Conservation (phyloP, 2,888 invertebrate species). For the Lypha dubia region DNA sequence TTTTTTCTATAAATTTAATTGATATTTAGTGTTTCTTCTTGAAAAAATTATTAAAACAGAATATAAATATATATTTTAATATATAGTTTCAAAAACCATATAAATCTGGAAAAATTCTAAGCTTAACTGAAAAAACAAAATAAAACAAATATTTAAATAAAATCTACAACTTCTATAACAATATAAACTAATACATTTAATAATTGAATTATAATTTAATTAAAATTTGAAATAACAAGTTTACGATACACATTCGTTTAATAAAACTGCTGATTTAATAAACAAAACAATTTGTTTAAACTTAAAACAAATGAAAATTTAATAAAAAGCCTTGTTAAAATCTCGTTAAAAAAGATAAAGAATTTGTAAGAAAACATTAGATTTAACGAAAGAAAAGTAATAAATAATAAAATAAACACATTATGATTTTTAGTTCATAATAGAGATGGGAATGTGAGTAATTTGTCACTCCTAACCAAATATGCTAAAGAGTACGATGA, state of each 20-base stretch:
- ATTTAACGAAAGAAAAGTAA: conserved; percentile 70
- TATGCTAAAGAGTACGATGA: background rate
- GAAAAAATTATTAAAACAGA: background rate
- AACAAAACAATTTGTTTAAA: conserved; percentile 22
- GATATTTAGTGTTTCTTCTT: background rate
- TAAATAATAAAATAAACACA: conserved; percentile 31
- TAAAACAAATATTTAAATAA: conserved; percentile 47
- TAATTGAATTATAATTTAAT: conserved; percentile 26
- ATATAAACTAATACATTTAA: conserved; percentile 21
- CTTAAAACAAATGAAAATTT: conserved; percentile 31
- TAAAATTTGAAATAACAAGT: conserved; percentile 23
- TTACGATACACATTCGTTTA: conserved; percentile 27
- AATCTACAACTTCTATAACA: conserved; percentile 42
- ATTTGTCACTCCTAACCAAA: background rate
- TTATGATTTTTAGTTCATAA: conserved; percentile 60
- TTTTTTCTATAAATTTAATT: conserved; percentile 40
- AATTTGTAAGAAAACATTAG: conserved; percentile 74
- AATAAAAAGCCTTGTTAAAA: conserved; percentile 74
- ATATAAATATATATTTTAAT: conserved; percentile 4
- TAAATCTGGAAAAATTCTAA: conserved; percentile 9
- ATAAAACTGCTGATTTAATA: conserved; percentile 22
- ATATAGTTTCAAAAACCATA: conserved; percentile 3
- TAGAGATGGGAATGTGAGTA: background rate
- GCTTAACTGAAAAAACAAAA: conserved; percentile 33
- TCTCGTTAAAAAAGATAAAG: conserved; percentile 73